Base-by-base conservation (phyloP, 2,113 vertebrate genomes). In the Halcyon senegalensis region DNA sequence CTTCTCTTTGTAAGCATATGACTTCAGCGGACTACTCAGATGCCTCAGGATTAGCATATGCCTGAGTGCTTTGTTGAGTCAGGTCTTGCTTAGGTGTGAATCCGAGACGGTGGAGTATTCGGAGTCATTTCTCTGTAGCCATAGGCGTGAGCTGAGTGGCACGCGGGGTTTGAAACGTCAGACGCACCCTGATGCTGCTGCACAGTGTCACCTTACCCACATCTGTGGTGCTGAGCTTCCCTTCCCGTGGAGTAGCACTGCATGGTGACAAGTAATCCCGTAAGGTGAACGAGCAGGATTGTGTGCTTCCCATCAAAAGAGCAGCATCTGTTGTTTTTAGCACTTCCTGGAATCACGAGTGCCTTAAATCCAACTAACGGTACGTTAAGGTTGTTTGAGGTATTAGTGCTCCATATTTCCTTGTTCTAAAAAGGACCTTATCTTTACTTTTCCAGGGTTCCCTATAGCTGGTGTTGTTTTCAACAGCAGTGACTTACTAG, bases 251-350 rank as follows among this genome's bases (percentile, higher is more conserved):
- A 44, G 44, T 41, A 33, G 56, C n/a, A 15, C 25, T 55, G 73
- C 62, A 48, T 89, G 64, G 83, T 62, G 88, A 86, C 88, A 90
- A 74, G 72, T 43, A 59, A 68, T 94, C 89, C 92, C 66, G 24
- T 92, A 87, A 97, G 94, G 94, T 96, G 95, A 89, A 55, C 7
- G 78, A 94, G 31, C 39, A 92, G 86, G 89, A 89, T 64, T 84
- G 44, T 60, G 13, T 79, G 77, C 48, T 96, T 94, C 63, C 77
- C 50, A 69, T 85, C 80, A 95, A 92, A 97, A 95, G 90, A 95
- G 80, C 94, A 95, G 95, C 96, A 94, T 93, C 95, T 97, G 95
- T 95, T 97, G 92, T 92, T 96, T 90, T 91, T 97, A 96, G 94
- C 92, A 85, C 95, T 94, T 96, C 58, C 50, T 6, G 1, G 77